These are phyloP conservation scores for Lophotis ruficrista DNA, from an alignment of 2,113 vertebrate species.

Conservation along the genomic window DNA sequence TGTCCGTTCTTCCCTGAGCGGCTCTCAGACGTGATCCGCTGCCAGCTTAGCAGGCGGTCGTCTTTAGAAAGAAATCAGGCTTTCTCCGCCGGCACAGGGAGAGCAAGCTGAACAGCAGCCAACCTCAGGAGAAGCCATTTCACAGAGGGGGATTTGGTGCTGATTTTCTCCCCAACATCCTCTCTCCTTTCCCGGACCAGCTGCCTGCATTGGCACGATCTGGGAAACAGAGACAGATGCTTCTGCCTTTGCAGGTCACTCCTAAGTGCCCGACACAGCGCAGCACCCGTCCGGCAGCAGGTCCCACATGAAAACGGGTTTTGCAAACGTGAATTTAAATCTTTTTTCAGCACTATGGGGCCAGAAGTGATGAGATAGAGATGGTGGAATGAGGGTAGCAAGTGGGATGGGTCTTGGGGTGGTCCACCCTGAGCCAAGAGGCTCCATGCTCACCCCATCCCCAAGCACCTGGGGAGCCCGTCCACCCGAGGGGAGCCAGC, in stretches of 20 bases:
- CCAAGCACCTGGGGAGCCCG: background rate
- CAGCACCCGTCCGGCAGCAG: background rate
- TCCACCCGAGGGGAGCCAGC: background rate
- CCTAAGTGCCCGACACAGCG: background rate
- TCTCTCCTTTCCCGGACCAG: background rate
- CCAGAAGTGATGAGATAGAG: background rate
- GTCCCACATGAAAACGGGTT: accelerated
- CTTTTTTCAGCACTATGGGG: background rate
- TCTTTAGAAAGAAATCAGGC: background rate
- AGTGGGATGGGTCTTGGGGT: background rate
- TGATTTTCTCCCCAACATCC: background rate
- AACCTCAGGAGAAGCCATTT: slow-evolving; percentile 37
- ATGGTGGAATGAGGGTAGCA: background rate
- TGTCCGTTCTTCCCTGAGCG: background rate
- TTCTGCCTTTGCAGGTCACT: background rate
- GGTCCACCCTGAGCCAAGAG: background rate
- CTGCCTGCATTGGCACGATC: background rate
- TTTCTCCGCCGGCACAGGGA: background rate
- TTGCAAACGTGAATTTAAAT: background rate
- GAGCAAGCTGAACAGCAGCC: background rate
- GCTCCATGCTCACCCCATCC: background rate
- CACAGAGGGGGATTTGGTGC: background rate
- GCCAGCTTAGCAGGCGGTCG: background rate
- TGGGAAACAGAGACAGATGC: background rate
- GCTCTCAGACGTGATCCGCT: background rate